Evolutionary conservation across 2,113 vertebrate species (phyloP).

Genomic region (Cardinalis cardinalis): DNA sequence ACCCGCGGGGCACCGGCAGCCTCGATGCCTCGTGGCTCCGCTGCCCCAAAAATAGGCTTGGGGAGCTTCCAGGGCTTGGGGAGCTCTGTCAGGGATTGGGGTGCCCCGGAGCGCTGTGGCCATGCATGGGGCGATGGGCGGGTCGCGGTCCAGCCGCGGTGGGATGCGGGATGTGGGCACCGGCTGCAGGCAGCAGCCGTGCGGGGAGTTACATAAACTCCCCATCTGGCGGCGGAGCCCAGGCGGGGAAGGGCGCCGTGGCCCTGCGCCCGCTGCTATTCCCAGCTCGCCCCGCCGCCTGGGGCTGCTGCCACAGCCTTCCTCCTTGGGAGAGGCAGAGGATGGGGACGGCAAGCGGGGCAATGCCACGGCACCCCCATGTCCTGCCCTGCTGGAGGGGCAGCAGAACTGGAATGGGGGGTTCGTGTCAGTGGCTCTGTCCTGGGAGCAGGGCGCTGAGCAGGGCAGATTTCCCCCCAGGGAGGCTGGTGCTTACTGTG

Average conservation of each 20-base stretch:
- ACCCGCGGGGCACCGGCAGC: not conserved
- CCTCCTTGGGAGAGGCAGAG: not conserved
- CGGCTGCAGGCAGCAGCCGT: constrained; percentile 45
- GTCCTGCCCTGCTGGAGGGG: fast-evolving
- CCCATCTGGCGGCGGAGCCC: constrained; percentile 50
- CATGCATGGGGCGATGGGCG: not conserved
- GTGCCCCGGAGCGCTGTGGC: fast-evolving
- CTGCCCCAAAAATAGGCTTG: not conserved
- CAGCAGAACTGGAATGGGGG: not conserved
- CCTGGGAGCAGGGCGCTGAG: not conserved
- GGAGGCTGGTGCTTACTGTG: constrained; percentile 64
- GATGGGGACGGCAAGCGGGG: not conserved
- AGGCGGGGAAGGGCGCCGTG: constrained; percentile 6
- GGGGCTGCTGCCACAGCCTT: not conserved
- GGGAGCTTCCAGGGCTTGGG: fast-evolving
- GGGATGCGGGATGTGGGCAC: not conserved
- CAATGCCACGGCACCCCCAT: not conserved
- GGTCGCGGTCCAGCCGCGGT: not conserved
- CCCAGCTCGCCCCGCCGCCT: not conserved
- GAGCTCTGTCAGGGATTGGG: not conserved
- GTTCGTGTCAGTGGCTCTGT: fast-evolving
- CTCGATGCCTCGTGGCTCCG: fast-evolving
- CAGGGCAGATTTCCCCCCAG: not conserved
- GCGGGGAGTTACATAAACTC: constrained; percentile 65
- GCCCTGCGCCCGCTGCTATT: constrained; percentile 47